Percentiles rank a stretch among this genome's conserved stretches.
phyloP scores from a whole-genome alignment of 2,797 vertebrate species.

The Lithobates sylvaticus region DNA sequence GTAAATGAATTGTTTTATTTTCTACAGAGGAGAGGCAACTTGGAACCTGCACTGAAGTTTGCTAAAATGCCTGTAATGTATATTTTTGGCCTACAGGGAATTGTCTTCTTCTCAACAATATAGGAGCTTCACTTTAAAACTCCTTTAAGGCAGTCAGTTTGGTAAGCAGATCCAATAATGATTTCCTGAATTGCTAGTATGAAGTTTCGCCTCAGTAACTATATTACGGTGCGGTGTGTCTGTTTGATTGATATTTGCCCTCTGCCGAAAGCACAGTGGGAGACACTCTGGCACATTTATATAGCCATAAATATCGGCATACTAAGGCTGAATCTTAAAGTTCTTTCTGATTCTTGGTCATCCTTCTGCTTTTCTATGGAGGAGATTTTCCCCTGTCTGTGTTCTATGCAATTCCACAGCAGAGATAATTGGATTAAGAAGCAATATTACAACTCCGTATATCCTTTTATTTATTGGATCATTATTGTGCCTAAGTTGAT shows the following conservation, averaged over 20 bases:
- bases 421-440: slow-evolving; percentile 5
- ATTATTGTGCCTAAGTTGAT: background rate
- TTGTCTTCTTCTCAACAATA: too few species aligned
- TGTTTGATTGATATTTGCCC: slow-evolving; percentile 6
- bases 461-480: background rate
- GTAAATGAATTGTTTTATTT: too few species aligned
- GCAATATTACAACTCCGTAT: background rate
- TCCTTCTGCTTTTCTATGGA: background rate
- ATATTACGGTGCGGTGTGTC: background rate
- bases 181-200: background rate
- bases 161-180: background rate
- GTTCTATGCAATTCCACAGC: background rate
- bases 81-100: too few species aligned
- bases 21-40: too few species aligned
- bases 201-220: background rate
- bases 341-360: background rate
- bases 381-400: background rate
- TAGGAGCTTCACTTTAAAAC: too few species aligned
- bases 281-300: slow-evolving; percentile 1
- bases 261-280: background rate
- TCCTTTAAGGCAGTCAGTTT: background rate
- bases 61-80: too few species aligned
- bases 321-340: background rate
- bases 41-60: too few species aligned
- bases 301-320: background rate